phyloP scores from a whole-genome alignment of 2,797 vertebrate genomes.

The Cetoscarus ocellatus region DNA sequence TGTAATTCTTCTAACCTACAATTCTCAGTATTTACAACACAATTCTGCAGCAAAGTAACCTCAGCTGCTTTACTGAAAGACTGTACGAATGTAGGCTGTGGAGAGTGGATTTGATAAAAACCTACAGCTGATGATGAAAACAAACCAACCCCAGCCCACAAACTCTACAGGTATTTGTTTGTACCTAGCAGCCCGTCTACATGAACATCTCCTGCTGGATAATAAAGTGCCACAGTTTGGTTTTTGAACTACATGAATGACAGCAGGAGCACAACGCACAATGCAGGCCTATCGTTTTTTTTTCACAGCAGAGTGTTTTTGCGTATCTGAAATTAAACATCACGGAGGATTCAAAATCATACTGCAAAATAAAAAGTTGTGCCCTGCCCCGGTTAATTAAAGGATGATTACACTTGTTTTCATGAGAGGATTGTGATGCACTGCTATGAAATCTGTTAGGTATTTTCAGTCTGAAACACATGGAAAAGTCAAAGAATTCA shows the following conservation, averaged over 20 bases:
- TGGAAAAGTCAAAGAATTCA: no score
- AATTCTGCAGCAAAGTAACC: conserved; percentile 78
- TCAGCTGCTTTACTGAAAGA: conserved; percentile 69
- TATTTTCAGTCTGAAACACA: no score
- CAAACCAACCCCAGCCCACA: conserved; percentile 38
- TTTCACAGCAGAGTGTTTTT: conserved; percentile 55
- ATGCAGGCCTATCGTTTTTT: conserved; percentile 53
- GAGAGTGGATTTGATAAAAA: conserved; percentile 70
- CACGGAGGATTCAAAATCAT: conserved; percentile 14
- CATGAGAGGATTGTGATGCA: no score
- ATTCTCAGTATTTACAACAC: conserved; percentile 90
- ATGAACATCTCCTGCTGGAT: conserved; percentile 71
- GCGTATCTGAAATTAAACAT: conserved; percentile 41
- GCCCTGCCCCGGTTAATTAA: conserved; percentile 43
- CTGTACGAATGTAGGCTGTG: conserved; percentile 62
- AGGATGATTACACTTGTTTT: conserved; percentile 49
- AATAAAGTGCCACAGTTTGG: conserved; percentile 91
- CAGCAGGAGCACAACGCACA: conserved; percentile 65
- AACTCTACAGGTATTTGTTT: conserved; percentile 70
- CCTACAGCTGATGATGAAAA: conserved; percentile 53
- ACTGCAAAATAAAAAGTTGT: conserved; percentile 32
- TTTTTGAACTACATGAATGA: conserved; percentile 75
- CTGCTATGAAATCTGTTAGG: no score
- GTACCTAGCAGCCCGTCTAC: conserved; percentile 57
- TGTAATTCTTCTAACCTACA: conserved; percentile 91